phyloP scores from a whole-genome alignment of 2,888 invertebrate species.

The Athrips mouffetella region DNA sequence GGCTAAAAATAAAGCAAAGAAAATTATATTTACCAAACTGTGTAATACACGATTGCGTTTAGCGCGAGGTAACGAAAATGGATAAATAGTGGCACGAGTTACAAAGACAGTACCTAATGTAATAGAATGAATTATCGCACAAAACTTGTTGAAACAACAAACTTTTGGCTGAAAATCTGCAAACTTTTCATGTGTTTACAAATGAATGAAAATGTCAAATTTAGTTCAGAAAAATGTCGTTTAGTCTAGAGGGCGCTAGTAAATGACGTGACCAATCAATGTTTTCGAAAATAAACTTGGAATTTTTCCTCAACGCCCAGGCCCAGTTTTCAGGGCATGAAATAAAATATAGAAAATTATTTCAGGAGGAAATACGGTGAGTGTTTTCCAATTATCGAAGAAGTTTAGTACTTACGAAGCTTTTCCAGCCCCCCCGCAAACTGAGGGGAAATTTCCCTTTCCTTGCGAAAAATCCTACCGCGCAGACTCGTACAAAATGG shows the following conservation, averaged over 20 bases:
- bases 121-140: too few relatives aligned
- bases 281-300: constrained; percentile 75
- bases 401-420: constrained; percentile 38
- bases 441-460: constrained; percentile 74
- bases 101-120: too few relatives aligned
- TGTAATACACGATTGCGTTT: too few relatives aligned
- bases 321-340: constrained; percentile 36
- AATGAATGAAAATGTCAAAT: constrained; percentile 50
- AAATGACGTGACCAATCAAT: constrained; percentile 60
- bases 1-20: too few relatives aligned
- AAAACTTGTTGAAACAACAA: background rate
- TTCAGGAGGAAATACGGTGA: constrained; percentile 47
- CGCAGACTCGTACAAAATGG: constrained; percentile 86
- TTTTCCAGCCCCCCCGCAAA: constrained; percentile 62
- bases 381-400: constrained; percentile 36
- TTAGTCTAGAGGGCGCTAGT: constrained; percentile 61
- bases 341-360: constrained; percentile 36
- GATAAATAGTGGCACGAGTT: too few relatives aligned
- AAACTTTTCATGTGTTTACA: constrained; percentile 38
- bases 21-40: too few relatives aligned
- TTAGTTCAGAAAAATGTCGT: constrained; percentile 47
- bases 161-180: constrained; percentile 5
- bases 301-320: constrained; percentile 56
- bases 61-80: too few relatives aligned
- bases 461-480: constrained; percentile 72